phyloP scores from a whole-genome alignment of 1,140 invertebrate genomes.

The Zaprionus gabonicus region DNA sequence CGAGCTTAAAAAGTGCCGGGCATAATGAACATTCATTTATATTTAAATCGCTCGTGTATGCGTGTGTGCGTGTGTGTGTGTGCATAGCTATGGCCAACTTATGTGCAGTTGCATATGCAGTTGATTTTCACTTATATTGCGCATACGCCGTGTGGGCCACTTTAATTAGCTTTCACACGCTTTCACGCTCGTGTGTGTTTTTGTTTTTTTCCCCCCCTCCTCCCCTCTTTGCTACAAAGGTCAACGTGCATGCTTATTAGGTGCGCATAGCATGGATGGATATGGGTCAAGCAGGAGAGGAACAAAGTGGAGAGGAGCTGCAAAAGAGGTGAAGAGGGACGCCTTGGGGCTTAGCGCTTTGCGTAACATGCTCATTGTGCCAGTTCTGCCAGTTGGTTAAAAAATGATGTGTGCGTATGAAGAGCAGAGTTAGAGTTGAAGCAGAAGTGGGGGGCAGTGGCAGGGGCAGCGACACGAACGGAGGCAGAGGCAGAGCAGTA shows the following conservation, averaged over 20 bases:
- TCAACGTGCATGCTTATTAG: slow-evolving; percentile 41
- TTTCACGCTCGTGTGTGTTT: background rate
- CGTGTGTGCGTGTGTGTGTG: background rate
- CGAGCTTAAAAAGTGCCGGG: background rate
- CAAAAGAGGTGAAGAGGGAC: background rate
- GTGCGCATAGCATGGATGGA: slow-evolving; percentile 9
- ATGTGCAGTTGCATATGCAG: slow-evolving; percentile 2
- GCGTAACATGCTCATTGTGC: background rate
- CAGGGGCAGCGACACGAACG: background rate
- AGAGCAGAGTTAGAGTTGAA: background rate
- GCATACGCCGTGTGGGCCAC: slow-evolving; percentile 14
- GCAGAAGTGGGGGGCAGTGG: slow-evolving; percentile 4
- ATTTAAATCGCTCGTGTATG: background rate
- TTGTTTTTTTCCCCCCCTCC: background rate
- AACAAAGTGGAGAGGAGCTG: background rate
- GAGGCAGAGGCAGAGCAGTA: background rate
- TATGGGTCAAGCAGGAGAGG: slow-evolving; percentile 36
- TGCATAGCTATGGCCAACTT: background rate
- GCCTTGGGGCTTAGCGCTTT: slow-evolving; percentile 11
- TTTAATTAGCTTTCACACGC: slow-evolving; percentile 26
- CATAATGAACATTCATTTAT: slow-evolving; percentile 11
- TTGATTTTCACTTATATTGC: slow-evolving; percentile 14
- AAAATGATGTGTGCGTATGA: slow-evolving; percentile 67
- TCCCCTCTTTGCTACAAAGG: slow-evolving; percentile 10
- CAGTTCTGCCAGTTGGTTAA: slow-evolving; percentile 46